Evolutionary conservation across 2,888 invertebrate genomes (phyloP).

Genomic region (Lepeophtheirus nordmannii): DNA sequence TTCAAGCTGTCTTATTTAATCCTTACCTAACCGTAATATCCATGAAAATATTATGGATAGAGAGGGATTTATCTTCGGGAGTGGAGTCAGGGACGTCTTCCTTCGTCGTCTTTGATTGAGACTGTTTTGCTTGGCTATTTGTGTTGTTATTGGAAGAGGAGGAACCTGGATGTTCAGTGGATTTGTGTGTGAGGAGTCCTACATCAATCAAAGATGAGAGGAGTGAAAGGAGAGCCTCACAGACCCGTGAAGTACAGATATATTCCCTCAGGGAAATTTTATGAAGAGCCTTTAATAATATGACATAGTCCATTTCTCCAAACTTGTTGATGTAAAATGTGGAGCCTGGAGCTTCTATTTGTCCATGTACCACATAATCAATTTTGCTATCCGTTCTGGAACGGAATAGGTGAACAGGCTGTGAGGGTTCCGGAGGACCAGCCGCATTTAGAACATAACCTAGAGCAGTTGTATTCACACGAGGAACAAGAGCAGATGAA

Average conservation of each 20-base stretch:
- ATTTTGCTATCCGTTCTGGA: conserved; percentile 86
- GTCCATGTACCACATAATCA: conserved; percentile 66
- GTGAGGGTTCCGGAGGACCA: conserved; percentile 28
- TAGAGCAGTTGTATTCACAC: neutral
- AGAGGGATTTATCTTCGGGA: conserved; percentile 26
- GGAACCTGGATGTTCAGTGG: neutral
- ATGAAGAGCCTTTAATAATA: conserved; percentile 73
- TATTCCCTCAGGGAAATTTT: conserved; percentile 69
- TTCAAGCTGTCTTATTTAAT: conserved; percentile 16
- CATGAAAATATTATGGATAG: conserved; percentile 56
- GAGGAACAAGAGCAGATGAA: neutral
- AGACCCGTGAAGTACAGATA: conserved; percentile 64
- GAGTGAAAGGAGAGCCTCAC: conserved; percentile 80
- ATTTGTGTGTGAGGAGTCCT: conserved; percentile 43
- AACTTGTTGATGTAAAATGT: conserved; percentile 81
- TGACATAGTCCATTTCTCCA: conserved; percentile 80
- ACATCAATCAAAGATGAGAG: conserved; percentile 80
- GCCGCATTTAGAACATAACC: neutral
- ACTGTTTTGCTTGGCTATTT: neutral
- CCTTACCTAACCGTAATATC: conserved; percentile 42
- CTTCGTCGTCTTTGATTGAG: neutral
- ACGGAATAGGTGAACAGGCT: conserved; percentile 56
- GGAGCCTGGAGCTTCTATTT: conserved; percentile 74
- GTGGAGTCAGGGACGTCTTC: neutral
- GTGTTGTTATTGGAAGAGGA: neutral